These are phyloP conservation scores for Calidris pygmaea DNA, from an alignment of 2,113 vertebrate species.

Conservation along the genomic window DNA sequence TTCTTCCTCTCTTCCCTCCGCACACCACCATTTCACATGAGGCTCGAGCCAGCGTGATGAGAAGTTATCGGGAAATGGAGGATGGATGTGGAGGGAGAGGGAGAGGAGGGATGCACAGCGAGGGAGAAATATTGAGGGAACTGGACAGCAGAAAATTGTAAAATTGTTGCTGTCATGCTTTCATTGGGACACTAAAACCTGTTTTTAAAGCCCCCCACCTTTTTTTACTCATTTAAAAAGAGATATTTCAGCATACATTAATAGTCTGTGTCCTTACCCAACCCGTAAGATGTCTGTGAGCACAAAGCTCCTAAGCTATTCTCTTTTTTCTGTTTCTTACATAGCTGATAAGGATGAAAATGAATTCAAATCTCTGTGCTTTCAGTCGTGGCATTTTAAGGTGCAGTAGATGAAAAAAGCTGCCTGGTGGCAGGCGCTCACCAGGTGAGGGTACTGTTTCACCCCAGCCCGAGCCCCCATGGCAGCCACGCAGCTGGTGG, in stretches of 20 bases:
- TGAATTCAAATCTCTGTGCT: not conserved
- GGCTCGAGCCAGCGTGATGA: conserved; percentile 38
- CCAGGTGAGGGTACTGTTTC: rapidly evolving
- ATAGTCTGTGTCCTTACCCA: not conserved
- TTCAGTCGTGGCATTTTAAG: not conserved
- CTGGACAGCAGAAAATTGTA: conserved; percentile 50
- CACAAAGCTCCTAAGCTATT: not conserved
- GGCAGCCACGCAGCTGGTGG: not conserved
- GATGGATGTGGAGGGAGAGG: conserved; percentile 45
- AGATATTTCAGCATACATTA: conserved; percentile 34
- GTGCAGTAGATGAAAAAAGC: not conserved
- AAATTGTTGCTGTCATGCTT: conserved; percentile 54
- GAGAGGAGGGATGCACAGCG: not conserved
- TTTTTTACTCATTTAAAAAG: conserved; percentile 22
- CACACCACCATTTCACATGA: conserved; percentile 67
- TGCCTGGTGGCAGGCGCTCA: not conserved
- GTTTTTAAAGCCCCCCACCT: not conserved
- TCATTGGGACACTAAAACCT: conserved; percentile 45
- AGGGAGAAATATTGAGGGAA: not conserved
- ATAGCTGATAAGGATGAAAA: conserved; percentile 13
- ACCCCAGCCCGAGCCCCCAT: not conserved
- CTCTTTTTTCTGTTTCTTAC: not conserved
- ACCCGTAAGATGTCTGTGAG: not conserved
- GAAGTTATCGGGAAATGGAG: conserved; percentile 70
- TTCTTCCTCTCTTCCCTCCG: conserved; percentile 15